Base-by-base conservation (phyloP, 2,797 vertebrate genomes). In the Lateolabrax maculatus region DNA sequence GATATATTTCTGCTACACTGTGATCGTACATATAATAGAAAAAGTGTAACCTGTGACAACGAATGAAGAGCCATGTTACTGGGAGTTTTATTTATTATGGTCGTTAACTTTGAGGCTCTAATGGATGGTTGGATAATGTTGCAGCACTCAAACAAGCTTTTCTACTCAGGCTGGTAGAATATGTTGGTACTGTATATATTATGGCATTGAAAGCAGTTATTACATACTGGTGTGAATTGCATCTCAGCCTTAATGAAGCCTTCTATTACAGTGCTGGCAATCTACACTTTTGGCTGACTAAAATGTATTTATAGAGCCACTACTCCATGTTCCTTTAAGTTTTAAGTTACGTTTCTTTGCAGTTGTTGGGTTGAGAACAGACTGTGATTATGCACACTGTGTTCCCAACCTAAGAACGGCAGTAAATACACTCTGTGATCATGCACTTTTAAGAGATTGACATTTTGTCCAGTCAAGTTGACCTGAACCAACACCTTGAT, bases 301-400 rank as follows among this genome's bases (percentile, higher is more conserved):
- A 39, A 29, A 39, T 48, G 49, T 60, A 41, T 67, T 57, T 18
- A 51, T 3, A 29, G 34, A 23, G 46, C 29, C 25, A 8, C 10
- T 49, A 16, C 51, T 12, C 6, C 43, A 41, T 51, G 61, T 27
- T 55, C n/a, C 16, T 55, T 48, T 46, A 52, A 9, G 41, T 66
- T 53, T 68, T 27, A 21, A 43, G 39, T 37, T 23, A 19, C 36
- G 31, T 9, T 51, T 75, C 36, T 73, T 69, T 68, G 44, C 25
- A 34, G 48, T 71, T 75, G 19, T 75, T 48, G n/a, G 29, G 19
- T 37, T 27, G 25, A 48, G 53, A 79, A 71, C 39, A 52, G 44
- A 29, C 69, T 69, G 56, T 60, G 68, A 64, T 51, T 25, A 34
- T 23, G 67, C 49, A 81, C 72, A 57, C 49, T 39, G n/a, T 71